phyloP scores from a whole-genome alignment of 2,797 vertebrate species.

The Pipistrellus pipistrellus region DNA sequence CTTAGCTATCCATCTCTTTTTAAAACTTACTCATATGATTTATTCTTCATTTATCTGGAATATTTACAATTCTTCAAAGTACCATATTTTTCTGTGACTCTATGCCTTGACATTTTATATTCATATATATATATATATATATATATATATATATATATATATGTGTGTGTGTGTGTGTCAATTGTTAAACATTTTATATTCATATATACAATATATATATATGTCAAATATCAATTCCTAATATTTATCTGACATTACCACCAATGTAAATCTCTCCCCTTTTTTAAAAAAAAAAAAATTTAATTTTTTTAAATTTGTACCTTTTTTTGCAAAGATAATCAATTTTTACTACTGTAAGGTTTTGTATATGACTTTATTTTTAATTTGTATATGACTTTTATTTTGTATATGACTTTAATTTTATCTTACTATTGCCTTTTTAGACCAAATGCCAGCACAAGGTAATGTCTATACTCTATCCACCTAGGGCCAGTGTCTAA shows the following conservation, averaged over 20 bases:
- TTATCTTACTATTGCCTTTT: background rate
- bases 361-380: background rate
- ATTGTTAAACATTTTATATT: background rate
- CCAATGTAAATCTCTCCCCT: background rate
- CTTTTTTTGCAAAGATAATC: background rate
- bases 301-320: background rate
- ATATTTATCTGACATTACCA: background rate
- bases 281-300: too few species aligned
- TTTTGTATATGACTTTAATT: background rate
- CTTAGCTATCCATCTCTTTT: background rate
- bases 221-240: background rate
- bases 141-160: too few species aligned
- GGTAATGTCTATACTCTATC: background rate
- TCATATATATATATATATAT: background rate
- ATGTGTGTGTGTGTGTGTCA: too few species aligned
- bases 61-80: slow-evolving; percentile 7
- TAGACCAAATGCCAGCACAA: background rate
- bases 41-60: background rate
- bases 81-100: background rate
- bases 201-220: too few species aligned
- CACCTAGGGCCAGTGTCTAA: background rate
- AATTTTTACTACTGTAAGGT: background rate
- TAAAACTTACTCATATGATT: background rate
- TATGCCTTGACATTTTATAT: background rate
- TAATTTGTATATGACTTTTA: background rate